Percentiles rank a stretch among this genome's conserved stretches.
These are phyloP conservation scores for Andrena cerasifolii DNA, from an alignment of 1,140 invertebrate genomes.

Conservation along the genomic window DNA sequence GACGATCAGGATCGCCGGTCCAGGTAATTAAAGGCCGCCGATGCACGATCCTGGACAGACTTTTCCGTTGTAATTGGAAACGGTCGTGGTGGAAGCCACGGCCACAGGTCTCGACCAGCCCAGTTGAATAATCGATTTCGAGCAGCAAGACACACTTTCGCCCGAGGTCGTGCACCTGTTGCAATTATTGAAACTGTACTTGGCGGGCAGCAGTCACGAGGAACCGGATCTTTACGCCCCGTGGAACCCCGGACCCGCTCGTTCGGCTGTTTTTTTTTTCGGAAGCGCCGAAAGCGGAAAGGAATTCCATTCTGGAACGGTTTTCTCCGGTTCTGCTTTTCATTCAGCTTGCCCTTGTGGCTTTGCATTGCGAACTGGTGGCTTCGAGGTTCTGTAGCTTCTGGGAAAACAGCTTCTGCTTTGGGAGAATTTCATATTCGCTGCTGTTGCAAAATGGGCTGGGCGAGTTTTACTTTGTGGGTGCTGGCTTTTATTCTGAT, in stretches of 20 bases:
- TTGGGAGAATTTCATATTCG: too few relatives aligned
- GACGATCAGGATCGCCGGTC: not conserved
- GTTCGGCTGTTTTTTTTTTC: not conserved
- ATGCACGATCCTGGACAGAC: not conserved
- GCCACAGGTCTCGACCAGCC: not conserved
- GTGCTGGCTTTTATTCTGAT: too few relatives aligned
- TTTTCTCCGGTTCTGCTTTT: too few relatives aligned
- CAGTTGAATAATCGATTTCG: slow-evolving; percentile 27
- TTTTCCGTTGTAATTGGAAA: slow-evolving; percentile 26
- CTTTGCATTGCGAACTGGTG: too few relatives aligned
- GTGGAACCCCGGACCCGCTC: not conserved
- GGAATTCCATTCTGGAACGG: too few relatives aligned
- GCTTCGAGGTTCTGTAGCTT: too few relatives aligned
- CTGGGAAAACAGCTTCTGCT: too few relatives aligned
- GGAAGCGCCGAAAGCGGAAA: not conserved
- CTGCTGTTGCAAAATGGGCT: too few relatives aligned
- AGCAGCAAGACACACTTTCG: slow-evolving; percentile 17
- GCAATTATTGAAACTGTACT: slow-evolving; percentile 22
- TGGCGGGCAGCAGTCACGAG: not conserved
- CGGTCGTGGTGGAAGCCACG: not conserved
- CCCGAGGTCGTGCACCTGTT: slow-evolving; percentile 27
- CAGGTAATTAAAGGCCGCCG: not conserved
- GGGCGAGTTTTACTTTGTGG: too few relatives aligned
- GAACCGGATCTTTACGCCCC: not conserved
- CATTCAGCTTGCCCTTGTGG: too few relatives aligned